Evolutionary conservation across 2,113 vertebrate species (phyloP).

Genomic region (Tichodroma muraria): DNA sequence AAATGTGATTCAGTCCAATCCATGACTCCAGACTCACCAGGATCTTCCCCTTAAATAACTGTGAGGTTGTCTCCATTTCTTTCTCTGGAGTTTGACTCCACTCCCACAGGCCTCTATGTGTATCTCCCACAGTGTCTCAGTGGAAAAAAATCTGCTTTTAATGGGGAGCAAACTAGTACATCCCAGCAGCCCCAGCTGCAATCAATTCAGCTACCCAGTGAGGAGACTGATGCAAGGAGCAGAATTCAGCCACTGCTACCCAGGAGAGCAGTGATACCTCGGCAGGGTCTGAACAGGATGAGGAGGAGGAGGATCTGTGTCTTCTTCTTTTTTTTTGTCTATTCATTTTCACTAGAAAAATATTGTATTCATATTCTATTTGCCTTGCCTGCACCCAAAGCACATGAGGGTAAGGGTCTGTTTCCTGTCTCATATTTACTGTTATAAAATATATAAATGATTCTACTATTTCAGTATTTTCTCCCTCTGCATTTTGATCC

Average conservation of each 20-base stretch:
- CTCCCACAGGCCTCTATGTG: not conserved
- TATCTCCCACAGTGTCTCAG: not conserved
- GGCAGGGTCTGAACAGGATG: not conserved
- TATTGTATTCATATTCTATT: not conserved
- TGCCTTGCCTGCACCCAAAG: not conserved
- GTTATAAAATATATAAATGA: not conserved
- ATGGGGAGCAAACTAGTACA: not conserved
- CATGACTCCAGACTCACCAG: not conserved
- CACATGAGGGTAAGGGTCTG: not conserved
- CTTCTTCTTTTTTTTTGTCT: not conserved
- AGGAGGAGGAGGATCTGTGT: not conserved
- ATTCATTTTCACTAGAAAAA: not conserved
- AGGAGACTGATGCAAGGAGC: not conserved
- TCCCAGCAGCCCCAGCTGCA: not conserved
- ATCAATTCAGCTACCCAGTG: not conserved
- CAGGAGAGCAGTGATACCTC: not conserved
- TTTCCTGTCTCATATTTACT: not conserved
- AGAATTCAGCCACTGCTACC: not conserved
- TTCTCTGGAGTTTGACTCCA: not conserved
- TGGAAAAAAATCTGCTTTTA: not conserved
- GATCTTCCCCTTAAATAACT: slow-evolving; percentile 8
- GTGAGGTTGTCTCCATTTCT: not conserved
- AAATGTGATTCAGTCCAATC: not conserved
- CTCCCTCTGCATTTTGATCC: not conserved
- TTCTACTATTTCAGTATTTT: not conserved